Percentiles rank a stretch among this genome's conserved stretches.
Evolutionary conservation across 1,140 invertebrate genomes (phyloP).

Genomic region (Plectrocnemia conspersa): DNA sequence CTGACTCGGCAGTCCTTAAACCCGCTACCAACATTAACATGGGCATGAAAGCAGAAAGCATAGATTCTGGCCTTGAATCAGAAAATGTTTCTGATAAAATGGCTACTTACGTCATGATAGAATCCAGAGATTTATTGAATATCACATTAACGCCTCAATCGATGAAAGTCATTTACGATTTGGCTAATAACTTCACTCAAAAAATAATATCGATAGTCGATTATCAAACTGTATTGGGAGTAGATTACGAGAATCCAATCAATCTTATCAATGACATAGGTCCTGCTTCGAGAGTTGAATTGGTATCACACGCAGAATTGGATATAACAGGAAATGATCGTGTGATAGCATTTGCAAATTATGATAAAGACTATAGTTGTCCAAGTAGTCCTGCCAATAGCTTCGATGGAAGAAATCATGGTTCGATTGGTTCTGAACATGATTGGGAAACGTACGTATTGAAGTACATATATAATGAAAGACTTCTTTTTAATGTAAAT

Average conservation of each 20-base stretch:
- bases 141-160: conserved; percentile 64
- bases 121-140: conserved; percentile 63
- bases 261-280: conserved; percentile 56
- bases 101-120: conserved; percentile 64
- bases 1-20: conserved; percentile 13
- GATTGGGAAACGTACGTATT: conserved; percentile 37
- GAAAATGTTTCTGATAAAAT: conserved; percentile 47
- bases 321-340: conserved; percentile 49
- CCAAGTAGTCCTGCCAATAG: conserved; percentile 56
- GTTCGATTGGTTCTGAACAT: conserved; percentile 33
- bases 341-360: conserved; percentile 52
- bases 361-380: conserved; percentile 55
- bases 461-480: conserved; percentile 8
- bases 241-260: conserved; percentile 39
- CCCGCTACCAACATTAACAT: conserved; percentile 18
- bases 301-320: conserved; percentile 49
- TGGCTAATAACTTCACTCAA: conserved; percentile 54
- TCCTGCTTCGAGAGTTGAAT: conserved; percentile 54
- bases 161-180: conserved; percentile 56
- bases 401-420: conserved; percentile 25
- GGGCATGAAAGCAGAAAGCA: conserved; percentile 38
- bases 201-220: conserved; percentile 40
- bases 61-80: conserved; percentile 49
- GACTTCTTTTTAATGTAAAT: conserved; percentile 9
- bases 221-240: conserved; percentile 38